phyloP scores from a whole-genome alignment of 2,888 invertebrate species.

The Epiblema foenella region DNA sequence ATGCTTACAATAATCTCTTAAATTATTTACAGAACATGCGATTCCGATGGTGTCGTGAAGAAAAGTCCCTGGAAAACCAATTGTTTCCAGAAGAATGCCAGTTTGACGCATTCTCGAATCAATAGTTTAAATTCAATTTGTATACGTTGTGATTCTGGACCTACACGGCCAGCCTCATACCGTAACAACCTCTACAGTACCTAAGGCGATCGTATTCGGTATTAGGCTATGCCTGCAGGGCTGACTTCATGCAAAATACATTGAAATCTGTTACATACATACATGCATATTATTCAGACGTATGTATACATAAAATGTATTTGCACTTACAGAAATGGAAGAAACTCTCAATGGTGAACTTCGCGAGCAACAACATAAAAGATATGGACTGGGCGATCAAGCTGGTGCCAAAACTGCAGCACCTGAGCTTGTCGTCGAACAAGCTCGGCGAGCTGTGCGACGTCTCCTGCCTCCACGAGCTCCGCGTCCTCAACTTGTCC shows the following conservation, averaged over 20 bases:
- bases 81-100: too few species aligned
- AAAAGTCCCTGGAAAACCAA: too few species aligned
- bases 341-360: conserved; percentile 88
- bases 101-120: too few species aligned
- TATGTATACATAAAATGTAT: not conserved
- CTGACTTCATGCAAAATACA: not conserved
- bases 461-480: conserved; percentile 90
- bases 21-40: too few species aligned
- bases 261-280: not conserved
- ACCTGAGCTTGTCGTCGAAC: conserved; percentile 91
- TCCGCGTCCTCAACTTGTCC: conserved; percentile 91
- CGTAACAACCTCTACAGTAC: too few species aligned
- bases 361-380: conserved; percentile 91
- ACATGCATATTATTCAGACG: not conserved
- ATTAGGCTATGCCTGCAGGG: not conserved
- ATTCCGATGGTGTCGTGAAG: too few species aligned
- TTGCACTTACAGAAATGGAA: conserved; percentile 86
- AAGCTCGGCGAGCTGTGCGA: conserved; percentile 89
- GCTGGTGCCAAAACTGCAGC: conserved; percentile 89
- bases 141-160: too few species aligned
- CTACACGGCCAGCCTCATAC: too few species aligned
- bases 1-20: too few species aligned
- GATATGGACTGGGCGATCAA: conserved; percentile 92
- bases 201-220: too few species aligned
- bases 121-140: too few species aligned